A percentile compares a stretch with the other conserved stretches of the same genome.
Conservation (phyloP, 1,140 invertebrate species). For the Micrasema minimum region DNA sequence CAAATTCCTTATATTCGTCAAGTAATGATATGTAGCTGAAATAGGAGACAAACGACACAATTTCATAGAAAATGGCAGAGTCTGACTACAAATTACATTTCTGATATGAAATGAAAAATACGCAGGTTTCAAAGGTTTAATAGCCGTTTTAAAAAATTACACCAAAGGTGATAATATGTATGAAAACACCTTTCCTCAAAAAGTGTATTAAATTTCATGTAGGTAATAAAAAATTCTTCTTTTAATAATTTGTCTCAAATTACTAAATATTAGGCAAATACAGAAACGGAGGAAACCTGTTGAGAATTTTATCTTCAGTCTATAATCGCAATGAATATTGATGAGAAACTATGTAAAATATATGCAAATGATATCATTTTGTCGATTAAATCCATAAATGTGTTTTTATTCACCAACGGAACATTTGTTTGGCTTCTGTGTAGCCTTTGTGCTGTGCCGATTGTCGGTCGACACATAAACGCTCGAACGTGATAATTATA, state of each 20-base stretch:
- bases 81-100: background rate
- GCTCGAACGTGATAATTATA: too few species aligned
- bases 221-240: background rate
- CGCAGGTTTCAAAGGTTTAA: background rate
- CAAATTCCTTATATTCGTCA: background rate
- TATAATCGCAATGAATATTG: constrained; percentile 28
- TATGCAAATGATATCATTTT: constrained; percentile 31
- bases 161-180: background rate
- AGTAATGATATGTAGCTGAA: background rate
- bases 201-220: constrained; percentile 1
- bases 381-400: constrained; percentile 9
- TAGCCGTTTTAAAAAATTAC: too few species aligned
- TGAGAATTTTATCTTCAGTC: too few species aligned
- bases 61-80: background rate
- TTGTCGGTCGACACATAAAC: too few species aligned
- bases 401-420: constrained; percentile 7
- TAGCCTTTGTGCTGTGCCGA: too few species aligned
- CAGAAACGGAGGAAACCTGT: background rate
- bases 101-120: constrained; percentile 7
- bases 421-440: constrained; percentile 18
- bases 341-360: constrained; percentile 9
- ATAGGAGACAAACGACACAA: background rate
- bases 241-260: background rate
- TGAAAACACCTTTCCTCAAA: constrained; percentile 12
- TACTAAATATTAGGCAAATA: background rate